These are phyloP conservation scores for Oopsacas minuta DNA, from an alignment of 37 sponge, comb jelly and placozoan genomes.

Conservation along the genomic window DNA sequence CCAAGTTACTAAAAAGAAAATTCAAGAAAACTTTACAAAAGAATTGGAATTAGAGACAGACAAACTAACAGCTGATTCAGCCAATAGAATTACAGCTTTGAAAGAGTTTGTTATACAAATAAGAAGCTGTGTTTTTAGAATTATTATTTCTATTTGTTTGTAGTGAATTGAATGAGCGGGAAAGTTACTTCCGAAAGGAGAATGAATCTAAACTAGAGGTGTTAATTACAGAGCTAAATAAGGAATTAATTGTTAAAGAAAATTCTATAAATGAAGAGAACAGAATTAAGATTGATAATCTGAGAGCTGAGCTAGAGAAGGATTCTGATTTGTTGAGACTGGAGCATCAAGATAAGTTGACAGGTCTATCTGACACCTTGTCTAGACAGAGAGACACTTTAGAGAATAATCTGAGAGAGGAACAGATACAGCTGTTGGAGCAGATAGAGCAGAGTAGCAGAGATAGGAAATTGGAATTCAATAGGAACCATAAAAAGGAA, in stretches of 20 bases:
- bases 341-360: neutral
- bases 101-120: too few species aligned
- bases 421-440: neutral
- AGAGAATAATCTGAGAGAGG: neutral
- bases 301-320: neutral
- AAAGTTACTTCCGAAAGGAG: neutral
- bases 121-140: too few species aligned
- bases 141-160: too few species aligned
- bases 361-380: neutral
- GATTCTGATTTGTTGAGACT: too few species aligned
- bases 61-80: neutral
- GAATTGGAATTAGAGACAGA: neutral
- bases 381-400: neutral
- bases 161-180: neutral
- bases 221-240: neutral
- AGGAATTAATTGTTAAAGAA: neutral
- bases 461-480: too few species aligned
- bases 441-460: too few species aligned
- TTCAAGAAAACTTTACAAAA: neutral
- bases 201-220: neutral
- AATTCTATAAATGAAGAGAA: neutral
- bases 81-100: neutral
- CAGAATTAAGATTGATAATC: neutral
- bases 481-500: neutral
- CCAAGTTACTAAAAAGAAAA: neutral